Evolutionary conservation across 1,140 invertebrate species (phyloP).

Genomic region (Lepidurus couesii): DNA sequence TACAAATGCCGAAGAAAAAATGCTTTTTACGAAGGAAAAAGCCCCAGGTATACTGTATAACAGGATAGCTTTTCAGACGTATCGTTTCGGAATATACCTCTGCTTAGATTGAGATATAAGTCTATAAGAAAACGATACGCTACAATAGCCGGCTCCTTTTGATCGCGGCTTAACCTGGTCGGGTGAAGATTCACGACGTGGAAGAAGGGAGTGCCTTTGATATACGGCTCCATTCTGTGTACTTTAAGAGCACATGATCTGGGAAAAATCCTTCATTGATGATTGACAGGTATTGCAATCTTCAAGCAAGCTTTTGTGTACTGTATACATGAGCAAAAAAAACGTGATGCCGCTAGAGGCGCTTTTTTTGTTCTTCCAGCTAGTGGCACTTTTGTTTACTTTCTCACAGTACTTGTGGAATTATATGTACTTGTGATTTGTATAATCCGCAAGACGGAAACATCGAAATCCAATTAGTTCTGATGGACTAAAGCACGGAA

Average conservation of each 20-base stretch:
- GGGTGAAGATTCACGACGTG: conserved; percentile 11
- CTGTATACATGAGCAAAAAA: not conserved
- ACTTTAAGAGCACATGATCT: not conserved
- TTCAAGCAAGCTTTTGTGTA: conserved; percentile 3
- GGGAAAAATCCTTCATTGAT: not conserved
- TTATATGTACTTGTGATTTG: not conserved
- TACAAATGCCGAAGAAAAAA: not conserved
- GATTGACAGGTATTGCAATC: conserved; percentile 3
- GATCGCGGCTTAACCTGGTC: not conserved
- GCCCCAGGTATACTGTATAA: not conserved
- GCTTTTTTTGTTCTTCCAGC: not conserved
- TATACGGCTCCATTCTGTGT: not conserved
- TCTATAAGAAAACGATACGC: not conserved
- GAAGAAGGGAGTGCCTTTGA: conserved; percentile 1
- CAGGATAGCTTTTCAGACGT: not conserved
- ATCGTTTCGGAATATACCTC: conserved; percentile 1
- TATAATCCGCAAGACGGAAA: not conserved
- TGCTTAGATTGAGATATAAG: not conserved
- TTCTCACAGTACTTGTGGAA: not conserved
- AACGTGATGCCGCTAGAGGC: too few species aligned
- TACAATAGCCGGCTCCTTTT: conserved; percentile 12
- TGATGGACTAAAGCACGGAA: not conserved
- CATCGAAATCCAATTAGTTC: not conserved
- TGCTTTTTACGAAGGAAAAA: not conserved
- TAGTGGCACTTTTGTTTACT: not conserved